phyloP scores from a whole-genome alignment of 2,888 invertebrate species.

The Erpobdella octoculata region DNA sequence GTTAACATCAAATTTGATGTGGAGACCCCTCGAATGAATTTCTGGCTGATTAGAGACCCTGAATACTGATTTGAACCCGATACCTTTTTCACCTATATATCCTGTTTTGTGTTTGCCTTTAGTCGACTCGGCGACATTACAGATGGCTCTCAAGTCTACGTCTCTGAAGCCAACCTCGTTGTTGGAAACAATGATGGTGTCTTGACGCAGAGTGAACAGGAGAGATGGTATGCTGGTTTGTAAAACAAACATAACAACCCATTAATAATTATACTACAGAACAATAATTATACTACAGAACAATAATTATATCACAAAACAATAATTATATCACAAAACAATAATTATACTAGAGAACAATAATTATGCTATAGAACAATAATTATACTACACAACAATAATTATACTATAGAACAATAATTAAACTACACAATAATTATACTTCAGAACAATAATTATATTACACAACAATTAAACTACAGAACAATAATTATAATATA shows the following conservation, averaged over 20 bases:
- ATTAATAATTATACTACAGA: too few relatives aligned
- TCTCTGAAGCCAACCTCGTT: conserved; percentile 50
- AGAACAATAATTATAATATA: neutral
- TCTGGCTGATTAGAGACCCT: conserved; percentile 49
- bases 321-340: too few relatives aligned
- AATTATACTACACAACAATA: neutral
- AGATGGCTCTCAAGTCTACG: conserved; percentile 48
- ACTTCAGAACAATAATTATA: too few relatives aligned
- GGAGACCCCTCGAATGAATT: conserved; percentile 51
- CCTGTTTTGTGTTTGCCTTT: conserved; percentile 50
- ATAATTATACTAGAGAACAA: too few relatives aligned
- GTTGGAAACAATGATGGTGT: conserved; percentile 45
- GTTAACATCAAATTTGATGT: conserved; percentile 48
- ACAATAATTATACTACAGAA: too few relatives aligned
- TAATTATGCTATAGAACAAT: neutral
- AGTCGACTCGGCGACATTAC: conserved; percentile 52
- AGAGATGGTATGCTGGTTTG: conserved; percentile 41
- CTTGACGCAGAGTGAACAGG: conserved; percentile 42
- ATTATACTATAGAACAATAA: neutral
- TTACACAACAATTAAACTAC: neutral
- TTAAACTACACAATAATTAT: neutral
- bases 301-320: too few relatives aligned
- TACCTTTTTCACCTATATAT: conserved; percentile 53
- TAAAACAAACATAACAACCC: too few relatives aligned
- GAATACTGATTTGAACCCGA: conserved; percentile 53